Evolutionary conservation across 2,888 invertebrate species (phyloP), one percentile per base, ranked within the genome.

Genomic region (Drosophila atripex): DNA sequence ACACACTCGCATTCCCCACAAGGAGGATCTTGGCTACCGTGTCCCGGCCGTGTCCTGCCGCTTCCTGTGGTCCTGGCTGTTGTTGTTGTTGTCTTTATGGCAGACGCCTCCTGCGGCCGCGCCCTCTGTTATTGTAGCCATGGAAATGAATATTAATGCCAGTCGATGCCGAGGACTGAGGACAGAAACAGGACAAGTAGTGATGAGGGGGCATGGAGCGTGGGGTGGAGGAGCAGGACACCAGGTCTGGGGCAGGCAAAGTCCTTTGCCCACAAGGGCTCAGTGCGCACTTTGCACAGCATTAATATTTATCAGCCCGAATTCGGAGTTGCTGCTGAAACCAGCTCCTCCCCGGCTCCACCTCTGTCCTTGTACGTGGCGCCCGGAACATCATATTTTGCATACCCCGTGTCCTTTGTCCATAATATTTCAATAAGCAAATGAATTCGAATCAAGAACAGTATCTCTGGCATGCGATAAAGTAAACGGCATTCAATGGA

Each of bases 91-190:
- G 80, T 61, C 70, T 69, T 80, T 73, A 73, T 85, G 78, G 74
- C 74, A 69, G 72, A 25, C 80, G 70, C 66, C 75, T 74, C 75
- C 75, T 86, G 80, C 73, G 84, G 75, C 80, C 88, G 63, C 50
- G 65, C 59, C 64, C 65, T 68, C 68, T 70, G 73, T 76, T 86
- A 73, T 82, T 83, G 88, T 88, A 74, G 64, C 79, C 75, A 78
- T 85, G 86, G 86, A 87, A 88, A 85, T 88, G 88, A 85, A 85
- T 85, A 85, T 85, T 85, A 85, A 85, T 85, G 86, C 55, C 73
- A 72, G 66, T 73, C 73, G 58, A 73, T 60, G 53, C 56, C 61
- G 73, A 51, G 53, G 30, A 38, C 49, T 16, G 30, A 39, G 25
- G 25, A 14, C 25, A 3, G 21, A 30, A 47, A 14, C 35, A 39